Percentiles rank a stretch among this genome's conserved stretches.
Conservation (phyloP, 2,888 invertebrate species). For the Abrostola tripartita region DNA sequence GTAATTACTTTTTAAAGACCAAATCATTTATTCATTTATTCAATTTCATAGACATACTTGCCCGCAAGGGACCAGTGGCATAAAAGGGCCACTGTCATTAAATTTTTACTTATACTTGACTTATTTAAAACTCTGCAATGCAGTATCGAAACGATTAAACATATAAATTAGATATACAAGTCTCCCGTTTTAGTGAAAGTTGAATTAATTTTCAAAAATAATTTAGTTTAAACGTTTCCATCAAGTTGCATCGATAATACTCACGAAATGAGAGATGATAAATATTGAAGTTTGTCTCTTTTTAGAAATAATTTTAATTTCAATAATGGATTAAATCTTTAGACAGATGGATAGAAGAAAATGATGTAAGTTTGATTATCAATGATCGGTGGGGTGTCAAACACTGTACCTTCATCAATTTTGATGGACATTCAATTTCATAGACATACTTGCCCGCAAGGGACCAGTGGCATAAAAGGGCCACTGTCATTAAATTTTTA, state of each 20-base stretch:
- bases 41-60: constrained; percentile 31
- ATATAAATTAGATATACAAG: too few species aligned
- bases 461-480: constrained; percentile 18
- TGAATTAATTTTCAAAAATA: too few species aligned
- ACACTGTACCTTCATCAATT: constrained; percentile 28
- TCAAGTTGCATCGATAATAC: too few species aligned
- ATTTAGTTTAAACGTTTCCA: too few species aligned
- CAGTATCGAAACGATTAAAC: too few species aligned
- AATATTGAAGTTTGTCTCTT: too few species aligned
- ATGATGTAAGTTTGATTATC: constrained; percentile 9
- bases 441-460: constrained; percentile 21
- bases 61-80: constrained; percentile 27
- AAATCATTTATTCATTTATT: too few species aligned
- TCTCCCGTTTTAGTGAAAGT: too few species aligned
- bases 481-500: constrained; percentile 11
- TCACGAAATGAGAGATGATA: too few species aligned
- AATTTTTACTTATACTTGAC: constrained; percentile 20
- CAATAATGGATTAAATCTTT: neutral
- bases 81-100: constrained; percentile 11
- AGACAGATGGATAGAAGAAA: neutral
- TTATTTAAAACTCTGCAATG: too few species aligned
- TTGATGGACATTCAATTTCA: constrained; percentile 38
- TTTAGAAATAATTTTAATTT: too few species aligned
- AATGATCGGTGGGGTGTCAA: constrained; percentile 15
- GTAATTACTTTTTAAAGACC: too few species aligned